A percentile compares a stretch with the other conserved stretches of the same genome.
phyloP scores from a whole-genome alignment of 2,888 invertebrate genomes.

The Melikaiella ostensackeni region DNA sequence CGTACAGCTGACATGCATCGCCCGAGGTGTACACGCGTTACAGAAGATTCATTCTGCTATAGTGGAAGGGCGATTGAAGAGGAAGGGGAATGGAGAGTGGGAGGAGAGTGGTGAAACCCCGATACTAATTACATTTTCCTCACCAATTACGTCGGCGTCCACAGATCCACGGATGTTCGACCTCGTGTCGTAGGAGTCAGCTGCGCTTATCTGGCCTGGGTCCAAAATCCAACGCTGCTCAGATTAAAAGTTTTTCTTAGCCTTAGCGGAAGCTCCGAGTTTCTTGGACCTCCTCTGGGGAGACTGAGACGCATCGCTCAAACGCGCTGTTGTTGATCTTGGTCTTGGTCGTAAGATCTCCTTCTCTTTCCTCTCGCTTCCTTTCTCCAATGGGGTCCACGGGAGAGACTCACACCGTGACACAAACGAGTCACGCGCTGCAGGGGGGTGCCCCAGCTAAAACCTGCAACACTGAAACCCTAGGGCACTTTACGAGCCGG shows the following conservation, averaged over 20 bases:
- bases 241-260: slow-evolving; percentile 72
- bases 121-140: slow-evolving; percentile 72
- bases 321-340: slow-evolving; percentile 46
- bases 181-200: slow-evolving; percentile 40
- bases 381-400: slow-evolving; percentile 40
- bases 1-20: slow-evolving; percentile 20
- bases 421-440: slow-evolving; percentile 43
- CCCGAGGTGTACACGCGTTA: slow-evolving; percentile 36
- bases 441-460: slow-evolving; percentile 50
- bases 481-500: slow-evolving; percentile 61
- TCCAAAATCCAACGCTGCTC: slow-evolving; percentile 71
- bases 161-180: slow-evolving; percentile 38
- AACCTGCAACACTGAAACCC: slow-evolving; percentile 64
- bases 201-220: slow-evolving; percentile 65
- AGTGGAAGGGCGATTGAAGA: not conserved
- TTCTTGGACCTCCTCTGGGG: slow-evolving; percentile 49
- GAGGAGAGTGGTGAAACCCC: slow-evolving; percentile 43
- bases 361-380: slow-evolving; percentile 43
- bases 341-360: not conserved
- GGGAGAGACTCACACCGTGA: slow-evolving; percentile 38
- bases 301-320: slow-evolving; percentile 52
- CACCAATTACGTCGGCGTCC: slow-evolving; percentile 66
- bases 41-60: slow-evolving; percentile 32
- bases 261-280: slow-evolving; percentile 44
- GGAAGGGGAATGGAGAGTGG: slow-evolving; percentile 3